Evolutionary conservation across 2,113 vertebrate genomes (phyloP).

Genomic region (Platanista minor): DNA sequence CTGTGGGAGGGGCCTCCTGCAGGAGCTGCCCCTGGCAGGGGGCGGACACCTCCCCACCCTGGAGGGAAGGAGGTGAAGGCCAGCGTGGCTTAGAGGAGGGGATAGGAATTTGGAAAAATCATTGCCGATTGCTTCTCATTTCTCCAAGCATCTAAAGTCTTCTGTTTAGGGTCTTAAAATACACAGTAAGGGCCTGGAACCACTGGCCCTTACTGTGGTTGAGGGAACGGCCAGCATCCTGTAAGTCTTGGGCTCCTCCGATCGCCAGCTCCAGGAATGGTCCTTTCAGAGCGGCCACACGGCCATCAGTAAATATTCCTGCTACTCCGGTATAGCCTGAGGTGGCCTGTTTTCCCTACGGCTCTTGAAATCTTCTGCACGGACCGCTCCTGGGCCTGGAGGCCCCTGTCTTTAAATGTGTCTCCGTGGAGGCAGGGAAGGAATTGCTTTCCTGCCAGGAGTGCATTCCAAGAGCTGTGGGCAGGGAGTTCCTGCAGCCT

Average conservation of each 20-base stretch:
- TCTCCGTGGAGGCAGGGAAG: background rate
- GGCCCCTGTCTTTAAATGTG: background rate
- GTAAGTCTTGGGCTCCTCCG: background rate
- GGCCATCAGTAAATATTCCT: background rate
- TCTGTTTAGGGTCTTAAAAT: background rate
- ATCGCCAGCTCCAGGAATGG: background rate
- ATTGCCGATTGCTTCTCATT: background rate
- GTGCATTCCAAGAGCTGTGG: background rate
- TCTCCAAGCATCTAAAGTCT: background rate
- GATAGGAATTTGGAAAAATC: background rate
- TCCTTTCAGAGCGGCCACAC: background rate
- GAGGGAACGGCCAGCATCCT: background rate
- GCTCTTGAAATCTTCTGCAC: background rate
- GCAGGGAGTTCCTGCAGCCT: background rate
- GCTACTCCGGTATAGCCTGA: background rate
- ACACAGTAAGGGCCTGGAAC: background rate
- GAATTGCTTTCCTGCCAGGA: background rate
- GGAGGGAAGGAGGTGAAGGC: background rate
- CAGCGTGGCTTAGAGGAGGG: background rate
- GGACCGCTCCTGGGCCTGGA: background rate
- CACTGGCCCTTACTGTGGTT: too few relatives aligned
- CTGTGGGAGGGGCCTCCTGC: fast-evolving
- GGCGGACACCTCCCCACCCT: background rate
- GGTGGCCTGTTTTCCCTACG: background rate
- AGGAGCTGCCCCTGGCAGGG: background rate